Base-by-base conservation (phyloP, 2,797 vertebrate genomes). In the Acrossocheilus wenchowensis region DNA sequence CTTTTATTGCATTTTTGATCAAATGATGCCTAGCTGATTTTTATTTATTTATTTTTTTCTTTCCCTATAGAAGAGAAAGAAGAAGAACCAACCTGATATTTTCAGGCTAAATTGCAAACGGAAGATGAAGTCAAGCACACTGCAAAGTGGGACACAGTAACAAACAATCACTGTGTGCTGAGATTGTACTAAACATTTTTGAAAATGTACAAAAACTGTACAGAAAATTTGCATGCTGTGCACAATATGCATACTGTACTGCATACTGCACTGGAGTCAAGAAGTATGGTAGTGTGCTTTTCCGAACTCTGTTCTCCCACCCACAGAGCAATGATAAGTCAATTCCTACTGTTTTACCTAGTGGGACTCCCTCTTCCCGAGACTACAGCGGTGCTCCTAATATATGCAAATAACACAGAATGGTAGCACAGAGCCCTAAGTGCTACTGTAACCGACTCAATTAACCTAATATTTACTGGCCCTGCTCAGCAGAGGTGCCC, bases 401-500 rank as follows among this genome's bases (percentile, higher is more conserved):
- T 92, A 91, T 91, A 93, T 91, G 91, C 93, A 94, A 95, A 94
- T 94, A 90, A 84, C 78, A 90, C 88, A 87, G 90, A 94, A 92
- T 91, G 90, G 90, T 82, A 64, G 89, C 86, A 89, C 78, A 72
- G 83, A 93, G 92, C 91, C 91, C 90, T 90, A 92, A 92, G 89
- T 89, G 91, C 91, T 93, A 92, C 94, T 92, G 89, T 91, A 92
- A 86, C 89, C 78, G 82, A 82, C 90, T 92, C 91, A 93, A 94
- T 94, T 94, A 95, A 92, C 92, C 92, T 94, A 91, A 93, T 94
- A 94, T 94, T 95, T 94, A 92, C 92, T 87, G 91, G 89, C 91
- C 90, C 85, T 78, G 89, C 89, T 92, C 92, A 89, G 73, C 62
- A 91, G 91, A 92, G 91, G 89, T 90, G 75, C 81, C 79, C 78